phyloP scores from a whole-genome alignment of 2,888 invertebrate genomes.

The Blastobasis lacticolella region DNA sequence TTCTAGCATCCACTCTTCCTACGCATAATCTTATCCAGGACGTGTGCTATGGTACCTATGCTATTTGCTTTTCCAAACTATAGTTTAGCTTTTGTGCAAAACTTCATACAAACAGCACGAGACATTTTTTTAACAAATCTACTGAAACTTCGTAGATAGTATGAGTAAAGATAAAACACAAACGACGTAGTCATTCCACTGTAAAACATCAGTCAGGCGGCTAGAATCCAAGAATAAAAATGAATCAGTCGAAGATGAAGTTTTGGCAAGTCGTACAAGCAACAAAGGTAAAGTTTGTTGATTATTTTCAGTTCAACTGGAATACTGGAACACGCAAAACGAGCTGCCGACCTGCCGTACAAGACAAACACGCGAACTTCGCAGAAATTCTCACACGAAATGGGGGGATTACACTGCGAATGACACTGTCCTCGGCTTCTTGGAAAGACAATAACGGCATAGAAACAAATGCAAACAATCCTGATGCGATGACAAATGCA shows the following conservation, averaged over 20 bases:
- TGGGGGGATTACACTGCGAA: constrained; percentile 47
- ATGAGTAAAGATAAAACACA: no score
- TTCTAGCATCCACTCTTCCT: no score
- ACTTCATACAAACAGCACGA: no score
- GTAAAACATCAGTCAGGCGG: no score
- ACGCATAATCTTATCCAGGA: no score
- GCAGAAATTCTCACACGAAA: constrained; percentile 54
- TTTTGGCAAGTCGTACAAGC: constrained; percentile 25
- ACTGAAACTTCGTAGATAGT: no score
- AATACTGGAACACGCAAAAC: constrained; percentile 43
- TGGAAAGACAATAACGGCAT: constrained; percentile 32
- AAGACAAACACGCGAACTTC: constrained; percentile 61
- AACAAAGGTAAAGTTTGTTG: constrained; percentile 46
- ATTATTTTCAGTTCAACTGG: constrained; percentile 53
- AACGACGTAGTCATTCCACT: no score
- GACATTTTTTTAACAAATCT: no score
- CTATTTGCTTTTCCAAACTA: no score
- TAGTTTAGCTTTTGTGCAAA: no score
- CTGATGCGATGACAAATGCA: constrained; percentile 29
- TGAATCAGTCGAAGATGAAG: constrained; percentile 21
- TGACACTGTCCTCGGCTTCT: constrained; percentile 35
- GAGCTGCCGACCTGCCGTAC: constrained; percentile 34
- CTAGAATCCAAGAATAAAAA: neutral
- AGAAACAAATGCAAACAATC: constrained; percentile 20
- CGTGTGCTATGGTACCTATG: no score